These are phyloP conservation scores for Diabrotica undecimpunctata DNA, from an alignment of 1,140 invertebrate species.

Conservation along the genomic window DNA sequence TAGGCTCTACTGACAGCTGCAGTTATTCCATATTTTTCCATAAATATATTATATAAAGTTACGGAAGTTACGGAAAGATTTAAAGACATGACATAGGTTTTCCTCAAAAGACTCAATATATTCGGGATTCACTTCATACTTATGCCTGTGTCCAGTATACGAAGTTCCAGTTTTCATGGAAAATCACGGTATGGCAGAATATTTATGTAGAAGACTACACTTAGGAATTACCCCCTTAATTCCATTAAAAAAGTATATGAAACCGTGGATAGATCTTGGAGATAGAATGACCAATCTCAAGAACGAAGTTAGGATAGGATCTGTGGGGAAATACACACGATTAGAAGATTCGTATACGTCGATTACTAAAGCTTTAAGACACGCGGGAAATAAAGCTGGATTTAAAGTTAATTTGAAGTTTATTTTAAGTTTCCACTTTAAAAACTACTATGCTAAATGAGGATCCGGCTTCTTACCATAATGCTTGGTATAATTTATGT, in stretches of 20 bases:
- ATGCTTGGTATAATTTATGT: conserved; percentile 91
- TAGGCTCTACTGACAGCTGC: no score
- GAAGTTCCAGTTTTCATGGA: conserved; percentile 93
- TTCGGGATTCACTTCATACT: no score
- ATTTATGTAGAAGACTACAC: conserved; percentile 78
- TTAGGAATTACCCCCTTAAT: conserved; percentile 65
- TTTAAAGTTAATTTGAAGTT: conserved; percentile 85
- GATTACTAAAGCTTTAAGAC: conserved; percentile 90
- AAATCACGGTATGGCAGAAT: conserved; percentile 83
- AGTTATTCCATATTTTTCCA: no score
- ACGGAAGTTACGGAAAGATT: no score
- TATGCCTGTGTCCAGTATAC: no score
- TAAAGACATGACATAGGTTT: no score
- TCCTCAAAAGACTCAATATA: no score
- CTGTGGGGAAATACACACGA: conserved; percentile 99
- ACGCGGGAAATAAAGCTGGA: conserved; percentile 80
- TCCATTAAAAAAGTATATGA: conserved; percentile 71
- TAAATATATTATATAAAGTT: no score
- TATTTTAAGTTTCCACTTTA: conserved; percentile 87
- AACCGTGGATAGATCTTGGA: conserved; percentile 87
- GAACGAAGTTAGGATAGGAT: conserved; percentile 80
- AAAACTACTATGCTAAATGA: conserved; percentile 69
- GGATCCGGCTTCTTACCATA: conserved; percentile 82
- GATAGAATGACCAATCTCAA: conserved; percentile 76
- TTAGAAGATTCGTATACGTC: conserved; percentile 96